Conservation (phyloP, 2,797 vertebrate species). For the Rhinogobio ventralis region DNA sequence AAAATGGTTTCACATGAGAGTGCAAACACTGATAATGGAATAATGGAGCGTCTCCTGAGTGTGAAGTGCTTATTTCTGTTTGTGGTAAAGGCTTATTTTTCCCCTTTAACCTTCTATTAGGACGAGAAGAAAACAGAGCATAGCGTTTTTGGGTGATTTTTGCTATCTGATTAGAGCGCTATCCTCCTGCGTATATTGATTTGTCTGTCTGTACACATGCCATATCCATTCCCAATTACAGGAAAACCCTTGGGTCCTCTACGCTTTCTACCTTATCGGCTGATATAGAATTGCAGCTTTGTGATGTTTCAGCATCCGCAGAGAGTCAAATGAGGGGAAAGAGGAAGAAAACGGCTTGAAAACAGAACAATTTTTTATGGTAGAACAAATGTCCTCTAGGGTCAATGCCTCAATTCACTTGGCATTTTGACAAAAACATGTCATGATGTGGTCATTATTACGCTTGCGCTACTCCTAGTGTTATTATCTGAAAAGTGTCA, state of each 20-base stretch:
- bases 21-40: slow-evolving; percentile 54
- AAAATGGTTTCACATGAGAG: slow-evolving; percentile 59
- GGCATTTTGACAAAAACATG: not conserved
- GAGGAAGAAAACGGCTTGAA: slow-evolving; percentile 20
- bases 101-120: slow-evolving; percentile 51
- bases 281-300: slow-evolving; percentile 38
- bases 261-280: slow-evolving; percentile 35
- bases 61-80: slow-evolving; percentile 31
- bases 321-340: slow-evolving; percentile 5
- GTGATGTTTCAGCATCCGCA: slow-evolving; percentile 50
- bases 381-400: not conserved
- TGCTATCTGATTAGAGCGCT: slow-evolving; percentile 56
- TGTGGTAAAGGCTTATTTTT: slow-evolving; percentile 23
- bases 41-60: slow-evolving; percentile 37
- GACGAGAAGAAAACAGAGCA: slow-evolving; percentile 43
- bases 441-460: not conserved
- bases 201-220: slow-evolving; percentile 58
- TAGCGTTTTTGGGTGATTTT: slow-evolving; percentile 44
- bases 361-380: not conserved
- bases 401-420: not conserved
- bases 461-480: too few species aligned
- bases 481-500: not conserved
- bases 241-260: slow-evolving; percentile 55
- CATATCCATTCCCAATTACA: slow-evolving; percentile 60
- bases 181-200: slow-evolving; percentile 58